A percentile compares a stretch with the other conserved stretches of the same genome.
These are phyloP conservation scores for Oriolus oriolus DNA, from an alignment of 2,113 vertebrate genomes.

Conservation along the genomic window DNA sequence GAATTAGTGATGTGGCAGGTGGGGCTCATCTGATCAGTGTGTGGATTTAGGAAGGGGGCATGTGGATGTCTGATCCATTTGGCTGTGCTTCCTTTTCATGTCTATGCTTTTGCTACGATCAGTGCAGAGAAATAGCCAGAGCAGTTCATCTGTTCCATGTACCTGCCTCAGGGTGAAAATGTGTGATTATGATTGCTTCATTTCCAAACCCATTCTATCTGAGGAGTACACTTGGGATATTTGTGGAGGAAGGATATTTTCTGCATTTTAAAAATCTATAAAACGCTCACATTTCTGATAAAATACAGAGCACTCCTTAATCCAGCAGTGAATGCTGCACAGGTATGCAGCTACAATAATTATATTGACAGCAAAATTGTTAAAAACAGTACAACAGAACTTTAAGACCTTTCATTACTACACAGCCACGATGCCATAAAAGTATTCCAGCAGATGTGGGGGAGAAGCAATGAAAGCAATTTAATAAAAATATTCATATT, in stretches of 20 bases:
- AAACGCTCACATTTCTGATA: neutral
- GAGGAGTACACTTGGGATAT: neutral
- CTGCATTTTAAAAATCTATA: neutral
- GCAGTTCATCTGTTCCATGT: neutral
- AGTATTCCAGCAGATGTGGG: neutral
- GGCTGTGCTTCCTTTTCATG: accelerated
- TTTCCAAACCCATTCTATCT: neutral
- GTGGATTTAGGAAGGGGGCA: neutral
- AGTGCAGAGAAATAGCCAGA: neutral
- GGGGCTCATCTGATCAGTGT: neutral
- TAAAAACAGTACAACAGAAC: neutral
- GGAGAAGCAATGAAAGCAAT: neutral
- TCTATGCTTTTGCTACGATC: neutral
- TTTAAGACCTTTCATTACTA: neutral
- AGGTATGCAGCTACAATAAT: neutral
- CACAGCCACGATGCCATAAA: neutral
- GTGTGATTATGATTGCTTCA: neutral
- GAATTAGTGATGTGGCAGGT: neutral
- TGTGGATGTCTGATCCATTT: neutral
- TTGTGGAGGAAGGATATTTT: neutral
- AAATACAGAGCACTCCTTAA: neutral
- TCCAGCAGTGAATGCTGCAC: neutral
- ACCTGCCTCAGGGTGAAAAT: neutral
- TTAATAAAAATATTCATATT: neutral
- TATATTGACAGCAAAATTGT: neutral